Evolutionary conservation across 2,888 invertebrate species (phyloP).

Genomic region (Gonocerus acuteangulatus): DNA sequence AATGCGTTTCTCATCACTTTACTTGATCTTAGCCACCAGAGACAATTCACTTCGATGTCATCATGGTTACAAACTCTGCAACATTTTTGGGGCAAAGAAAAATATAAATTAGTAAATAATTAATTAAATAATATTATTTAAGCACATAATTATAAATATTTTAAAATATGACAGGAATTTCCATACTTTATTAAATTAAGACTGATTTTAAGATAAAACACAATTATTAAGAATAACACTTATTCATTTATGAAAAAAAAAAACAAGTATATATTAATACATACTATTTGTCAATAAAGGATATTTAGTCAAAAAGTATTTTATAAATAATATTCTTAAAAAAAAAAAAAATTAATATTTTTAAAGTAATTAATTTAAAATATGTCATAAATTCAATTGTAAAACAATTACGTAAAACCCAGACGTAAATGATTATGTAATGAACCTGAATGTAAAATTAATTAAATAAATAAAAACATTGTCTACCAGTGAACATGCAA

Average conservation of each 20-base stretch:
- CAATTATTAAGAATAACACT: too few relatives aligned
- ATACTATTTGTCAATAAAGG: too few relatives aligned
- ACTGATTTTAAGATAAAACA: too few relatives aligned
- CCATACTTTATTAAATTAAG: too few relatives aligned
- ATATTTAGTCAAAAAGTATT: too few relatives aligned
- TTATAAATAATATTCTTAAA: too few relatives aligned
- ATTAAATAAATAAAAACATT: constrained; percentile 9
- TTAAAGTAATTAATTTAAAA: too few relatives aligned
- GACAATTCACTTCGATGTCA: constrained; percentile 88
- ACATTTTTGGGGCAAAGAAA: constrained; percentile 42
- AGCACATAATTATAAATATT: neutral
- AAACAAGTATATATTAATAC: too few relatives aligned
- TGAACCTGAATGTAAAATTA: neutral
- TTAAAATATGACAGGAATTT: neutral
- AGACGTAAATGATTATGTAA: neutral
- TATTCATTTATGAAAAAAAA: too few relatives aligned
- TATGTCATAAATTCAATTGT: too few relatives aligned
- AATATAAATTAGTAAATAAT: neutral
- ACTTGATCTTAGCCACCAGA: constrained; percentile 31
- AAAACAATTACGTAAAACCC: too few relatives aligned
- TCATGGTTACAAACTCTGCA: constrained; percentile 97
- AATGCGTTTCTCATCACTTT: constrained; percentile 40
- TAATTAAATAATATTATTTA: neutral
- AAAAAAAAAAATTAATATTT: too few relatives aligned
- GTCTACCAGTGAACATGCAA: constrained; percentile 24